These are phyloP conservation scores for Nasonia longicornis DNA, from an alignment of 1,140 invertebrate species.

Conservation along the genomic window DNA sequence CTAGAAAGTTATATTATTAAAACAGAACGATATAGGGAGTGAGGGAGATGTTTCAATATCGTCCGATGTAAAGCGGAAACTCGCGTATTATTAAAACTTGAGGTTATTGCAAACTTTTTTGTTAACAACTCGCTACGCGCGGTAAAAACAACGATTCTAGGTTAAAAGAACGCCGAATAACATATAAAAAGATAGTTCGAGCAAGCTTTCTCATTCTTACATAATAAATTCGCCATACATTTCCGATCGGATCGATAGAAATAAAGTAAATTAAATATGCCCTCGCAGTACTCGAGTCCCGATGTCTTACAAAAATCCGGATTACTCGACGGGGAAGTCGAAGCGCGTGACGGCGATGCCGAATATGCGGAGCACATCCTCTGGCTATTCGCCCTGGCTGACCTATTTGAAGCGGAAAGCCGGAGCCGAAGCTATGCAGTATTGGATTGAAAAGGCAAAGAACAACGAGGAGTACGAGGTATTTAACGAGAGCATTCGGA, in stretches of 20 bases:
- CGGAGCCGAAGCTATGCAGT: slow-evolving; percentile 46
- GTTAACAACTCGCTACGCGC: no score
- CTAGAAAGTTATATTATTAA: no score
- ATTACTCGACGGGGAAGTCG: not conserved
- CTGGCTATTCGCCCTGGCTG: slow-evolving; percentile 47
- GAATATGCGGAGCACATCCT: slow-evolving; percentile 21
- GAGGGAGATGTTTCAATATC: no score
- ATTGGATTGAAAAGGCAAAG: slow-evolving; percentile 50
- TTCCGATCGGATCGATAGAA: not conserved
- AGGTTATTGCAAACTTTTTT: no score
- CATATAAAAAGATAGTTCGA: no score
- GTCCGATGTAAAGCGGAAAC: no score
- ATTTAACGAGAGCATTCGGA: not conserved
- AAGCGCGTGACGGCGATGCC: not conserved
- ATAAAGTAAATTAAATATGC: not conserved
- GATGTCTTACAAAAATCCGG: not conserved
- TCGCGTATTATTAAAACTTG: no score
- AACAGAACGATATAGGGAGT: no score
- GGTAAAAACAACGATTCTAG: no score
- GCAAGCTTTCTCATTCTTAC: not conserved
- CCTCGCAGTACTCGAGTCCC: not conserved
- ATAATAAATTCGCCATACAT: not conserved
- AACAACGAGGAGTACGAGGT: slow-evolving; percentile 39
- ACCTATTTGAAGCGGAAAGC: slow-evolving; percentile 48
- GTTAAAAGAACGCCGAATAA: no score